Evolutionary conservation across 2,113 vertebrate species (phyloP).

Genomic region (Rattus norvegicus): DNA sequence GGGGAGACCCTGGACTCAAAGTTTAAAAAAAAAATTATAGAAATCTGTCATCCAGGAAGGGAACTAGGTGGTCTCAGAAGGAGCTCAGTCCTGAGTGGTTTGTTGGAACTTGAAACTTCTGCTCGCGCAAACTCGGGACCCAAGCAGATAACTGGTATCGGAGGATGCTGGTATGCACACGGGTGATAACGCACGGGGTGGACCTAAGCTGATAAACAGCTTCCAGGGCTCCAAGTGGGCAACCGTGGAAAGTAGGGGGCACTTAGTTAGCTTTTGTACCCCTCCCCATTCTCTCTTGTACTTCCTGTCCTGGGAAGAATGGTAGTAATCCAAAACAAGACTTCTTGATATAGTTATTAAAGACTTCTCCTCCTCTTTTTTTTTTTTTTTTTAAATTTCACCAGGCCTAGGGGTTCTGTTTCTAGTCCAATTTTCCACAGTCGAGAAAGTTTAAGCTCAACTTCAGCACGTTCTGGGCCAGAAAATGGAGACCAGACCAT

Average conservation of each 20-base stretch:
- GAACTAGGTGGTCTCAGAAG: constrained; percentile 19
- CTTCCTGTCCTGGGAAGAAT: neutral
- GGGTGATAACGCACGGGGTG: neutral
- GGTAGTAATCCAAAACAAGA: accelerated
- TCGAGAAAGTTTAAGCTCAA: neutral
- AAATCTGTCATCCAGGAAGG: constrained; percentile 39
- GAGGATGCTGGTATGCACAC: accelerated
- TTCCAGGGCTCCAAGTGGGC: accelerated
- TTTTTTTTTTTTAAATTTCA: neutral
- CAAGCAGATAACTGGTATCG: neutral
- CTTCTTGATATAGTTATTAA: neutral
- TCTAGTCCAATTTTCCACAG: neutral
- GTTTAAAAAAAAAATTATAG: neutral
- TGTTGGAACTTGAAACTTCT: constrained; percentile 31
- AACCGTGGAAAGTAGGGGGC: neutral
- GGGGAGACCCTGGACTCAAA: constrained; percentile 14
- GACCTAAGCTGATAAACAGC: neutral
- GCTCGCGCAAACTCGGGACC: neutral
- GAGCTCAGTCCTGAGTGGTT: neutral
- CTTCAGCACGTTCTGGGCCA: neutral
- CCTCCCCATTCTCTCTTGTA: no score
- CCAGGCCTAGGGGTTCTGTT: neutral
- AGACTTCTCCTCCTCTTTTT: neutral
- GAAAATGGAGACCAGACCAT: neutral
- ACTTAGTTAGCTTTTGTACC: neutral